Evolutionary conservation across 2,797 vertebrate genomes (phyloP).

Genomic region (Acanthopagrus latus): DNA sequence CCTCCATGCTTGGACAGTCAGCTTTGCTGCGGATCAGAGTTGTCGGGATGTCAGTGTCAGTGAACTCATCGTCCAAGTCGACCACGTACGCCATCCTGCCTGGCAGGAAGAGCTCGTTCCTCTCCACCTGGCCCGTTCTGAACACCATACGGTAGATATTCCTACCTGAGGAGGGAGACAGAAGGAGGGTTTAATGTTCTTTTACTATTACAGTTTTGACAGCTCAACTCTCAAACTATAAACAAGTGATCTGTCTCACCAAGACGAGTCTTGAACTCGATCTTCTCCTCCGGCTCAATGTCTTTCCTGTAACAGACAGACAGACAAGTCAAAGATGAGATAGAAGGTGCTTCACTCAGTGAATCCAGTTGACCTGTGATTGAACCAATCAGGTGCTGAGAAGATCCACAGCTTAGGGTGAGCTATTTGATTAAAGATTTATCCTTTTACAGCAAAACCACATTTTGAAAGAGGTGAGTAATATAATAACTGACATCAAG

Average conservation of each 20-base stretch:
- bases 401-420: too few relatives aligned
- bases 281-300: constrained; percentile 97
- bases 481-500: too few relatives aligned
- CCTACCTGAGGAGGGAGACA: constrained; percentile 82
- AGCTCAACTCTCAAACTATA: too few relatives aligned
- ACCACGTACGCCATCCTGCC: constrained; percentile 98
- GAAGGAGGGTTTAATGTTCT: not conserved
- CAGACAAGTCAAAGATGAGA: constrained; percentile 1
- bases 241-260: constrained; percentile 84
- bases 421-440: too few relatives aligned
- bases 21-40: constrained; percentile 98
- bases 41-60: constrained; percentile 96
- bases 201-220: not conserved
- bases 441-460: too few relatives aligned
- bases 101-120: constrained; percentile 96
- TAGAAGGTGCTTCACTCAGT: too few relatives aligned
- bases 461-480: too few relatives aligned
- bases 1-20: constrained; percentile 98
- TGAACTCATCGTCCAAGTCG: constrained; percentile 97
- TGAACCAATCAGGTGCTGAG: too few relatives aligned
- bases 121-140: constrained; percentile 89
- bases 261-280: constrained; percentile 96
- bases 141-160: constrained; percentile 96
- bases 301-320: constrained; percentile 88
- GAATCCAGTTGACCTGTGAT: too few relatives aligned